Evolutionary conservation across 1,140 invertebrate species (phyloP).

Genomic region (Solenopsis invicta): DNA sequence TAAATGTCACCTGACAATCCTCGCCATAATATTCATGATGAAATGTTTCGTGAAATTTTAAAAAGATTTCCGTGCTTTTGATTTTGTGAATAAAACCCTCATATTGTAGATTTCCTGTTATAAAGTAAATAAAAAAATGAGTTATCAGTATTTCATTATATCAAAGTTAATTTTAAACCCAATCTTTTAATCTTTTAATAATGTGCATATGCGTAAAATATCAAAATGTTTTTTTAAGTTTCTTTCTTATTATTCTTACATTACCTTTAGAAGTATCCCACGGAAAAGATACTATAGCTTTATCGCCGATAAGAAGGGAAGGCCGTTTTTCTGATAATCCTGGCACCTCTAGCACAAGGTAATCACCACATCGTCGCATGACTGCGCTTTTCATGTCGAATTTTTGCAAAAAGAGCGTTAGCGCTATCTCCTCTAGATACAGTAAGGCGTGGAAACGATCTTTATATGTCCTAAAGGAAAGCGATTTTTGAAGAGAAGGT

Average conservation of each 20-base stretch:
- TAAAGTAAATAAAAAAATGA: slow-evolving; percentile 47
- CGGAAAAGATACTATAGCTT: slow-evolving; percentile 87
- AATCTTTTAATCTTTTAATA: neutral
- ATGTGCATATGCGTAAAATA: neutral
- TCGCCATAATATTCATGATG: slow-evolving; percentile 90
- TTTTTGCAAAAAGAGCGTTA: slow-evolving; percentile 85
- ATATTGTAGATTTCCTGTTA: slow-evolving; percentile 86
- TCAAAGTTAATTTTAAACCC: slow-evolving; percentile 32
- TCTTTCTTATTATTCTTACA: slow-evolving; percentile 19
- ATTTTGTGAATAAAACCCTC: slow-evolving; percentile 94
- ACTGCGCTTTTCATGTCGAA: slow-evolving; percentile 91
- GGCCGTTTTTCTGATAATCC: slow-evolving; percentile 94
- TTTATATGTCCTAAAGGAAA: slow-evolving; percentile 88
- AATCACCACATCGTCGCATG: slow-evolving; percentile 90
- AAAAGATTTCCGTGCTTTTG: slow-evolving; percentile 88
- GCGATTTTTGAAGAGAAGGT: slow-evolving; percentile 85
- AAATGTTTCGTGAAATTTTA: slow-evolving; percentile 92
- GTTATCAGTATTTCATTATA: slow-evolving; percentile 15
- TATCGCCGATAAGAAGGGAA: slow-evolving; percentile 94
- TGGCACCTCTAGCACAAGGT: slow-evolving; percentile 91
- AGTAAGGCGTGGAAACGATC: slow-evolving; percentile 91
- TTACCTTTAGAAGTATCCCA: slow-evolving; percentile 79
- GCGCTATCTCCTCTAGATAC: slow-evolving; percentile 83
- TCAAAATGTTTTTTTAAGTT: slow-evolving; percentile 21
- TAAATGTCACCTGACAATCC: slow-evolving; percentile 89